A percentile compares a stretch with the other conserved stretches of the same genome.
phyloP scores from a whole-genome alignment of 2,888 invertebrate species.

The Strigamia crassipes region DNA sequence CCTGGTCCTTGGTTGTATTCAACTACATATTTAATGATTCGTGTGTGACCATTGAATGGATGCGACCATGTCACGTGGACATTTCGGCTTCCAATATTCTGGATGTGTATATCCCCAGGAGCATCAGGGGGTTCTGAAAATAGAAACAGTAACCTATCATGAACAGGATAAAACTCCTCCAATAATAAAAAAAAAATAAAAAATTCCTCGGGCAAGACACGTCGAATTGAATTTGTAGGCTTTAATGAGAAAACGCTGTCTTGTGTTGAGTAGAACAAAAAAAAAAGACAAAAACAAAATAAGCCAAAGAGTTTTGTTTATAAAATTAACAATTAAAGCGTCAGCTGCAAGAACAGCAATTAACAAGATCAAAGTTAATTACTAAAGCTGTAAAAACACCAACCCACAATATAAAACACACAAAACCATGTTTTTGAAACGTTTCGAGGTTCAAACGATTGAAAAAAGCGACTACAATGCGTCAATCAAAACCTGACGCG shows the following conservation, averaged over 20 bases:
- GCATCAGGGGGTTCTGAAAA: conserved; percentile 58
- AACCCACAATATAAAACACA: not conserved
- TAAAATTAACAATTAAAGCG: not conserved
- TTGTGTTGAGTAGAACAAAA: not conserved
- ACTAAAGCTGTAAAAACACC: not conserved
- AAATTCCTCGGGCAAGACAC: not conserved
- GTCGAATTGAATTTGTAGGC: not conserved
- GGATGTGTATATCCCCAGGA: conserved; percentile 55
- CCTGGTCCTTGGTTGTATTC: conserved; percentile 54
- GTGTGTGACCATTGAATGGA: conserved; percentile 59
- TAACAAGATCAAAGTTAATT: not conserved
- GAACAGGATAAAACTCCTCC: conserved; percentile 2
- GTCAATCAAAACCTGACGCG: not conserved
- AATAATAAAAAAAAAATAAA: not conserved
- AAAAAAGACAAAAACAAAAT: not conserved
- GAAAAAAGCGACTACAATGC: not conserved
- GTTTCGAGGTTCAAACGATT: not conserved
- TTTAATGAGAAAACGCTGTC: not conserved
- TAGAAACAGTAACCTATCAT: not conserved
- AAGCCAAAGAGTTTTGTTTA: not conserved
- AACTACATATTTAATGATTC: conserved; percentile 56
- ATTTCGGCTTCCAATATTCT: conserved; percentile 55
- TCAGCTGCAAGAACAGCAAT: conserved; percentile 17
- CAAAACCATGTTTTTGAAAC: not conserved
- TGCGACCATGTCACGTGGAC: conserved; percentile 56